Base-by-base conservation (phyloP, 2,113 vertebrate species). In the Micromys minutus region DNA sequence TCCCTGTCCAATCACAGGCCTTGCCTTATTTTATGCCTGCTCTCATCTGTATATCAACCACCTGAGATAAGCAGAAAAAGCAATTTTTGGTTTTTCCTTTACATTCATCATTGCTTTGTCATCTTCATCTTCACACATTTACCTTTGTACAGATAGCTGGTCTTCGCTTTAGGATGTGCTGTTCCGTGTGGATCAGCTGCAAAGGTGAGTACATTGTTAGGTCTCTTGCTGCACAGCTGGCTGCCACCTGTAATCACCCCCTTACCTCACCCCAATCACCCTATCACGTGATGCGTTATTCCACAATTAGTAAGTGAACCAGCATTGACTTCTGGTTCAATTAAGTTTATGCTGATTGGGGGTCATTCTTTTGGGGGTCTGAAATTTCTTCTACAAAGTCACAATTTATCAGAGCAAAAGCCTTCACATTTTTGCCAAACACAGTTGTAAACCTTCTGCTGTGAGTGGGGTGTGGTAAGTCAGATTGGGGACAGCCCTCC, bases 201-300 rank as follows among this genome's bases (percentile, higher is more conserved):
- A 50, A 36, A 75, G 50, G 15, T 0, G 2, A 7, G 26, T n/a
- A 1, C 7, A 13, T 29, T 13, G 84, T 47, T 17, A 81, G 71
- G 31, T 71, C 59, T 85, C 72, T 71, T 9, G 59, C 47, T 72
- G 26, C 1, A 34, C 10, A 85, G 36, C 57, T 7, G 15, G 24
- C 36, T 1, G 2, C 12, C 2, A 22, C 2, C 17, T 67, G 39
- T 5, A 1, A 15, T 31, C 4, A 79, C 22, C n/a, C 13, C 34
- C 8, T 47, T 47, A 65, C 17, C 29, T 42, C 29, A 45, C 59
- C 39, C 2, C 69, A 72, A 22, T 22, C 69, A 39, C 19, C 71
- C 81, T 45, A 39, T 34, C 39, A 34, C 1, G 26, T 2, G 16
- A 88, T 55, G 67, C 21, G 16, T n/a, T 42, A 22, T 7, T 34